Conservation (phyloP, 1,140 invertebrate genomes). For the Protaetia brevitarsis region DNA sequence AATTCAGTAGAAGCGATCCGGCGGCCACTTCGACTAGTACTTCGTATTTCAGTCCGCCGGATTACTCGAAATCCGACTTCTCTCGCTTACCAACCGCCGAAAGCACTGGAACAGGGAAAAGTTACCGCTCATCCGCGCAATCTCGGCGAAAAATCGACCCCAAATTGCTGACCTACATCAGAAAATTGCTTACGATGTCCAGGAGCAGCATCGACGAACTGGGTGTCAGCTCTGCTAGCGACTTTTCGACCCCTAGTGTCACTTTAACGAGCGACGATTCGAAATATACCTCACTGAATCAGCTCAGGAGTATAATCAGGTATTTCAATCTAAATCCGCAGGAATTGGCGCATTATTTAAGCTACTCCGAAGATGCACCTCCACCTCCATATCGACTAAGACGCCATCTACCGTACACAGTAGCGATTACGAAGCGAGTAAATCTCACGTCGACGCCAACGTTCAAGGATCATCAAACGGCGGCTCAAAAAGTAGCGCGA, state of each 20-base stretch:
- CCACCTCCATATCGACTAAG: not conserved
- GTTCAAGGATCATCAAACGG: not conserved
- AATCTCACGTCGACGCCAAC: not conserved
- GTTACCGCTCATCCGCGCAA: not conserved
- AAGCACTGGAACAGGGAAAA: not conserved
- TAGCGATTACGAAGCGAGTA: constrained; percentile 14
- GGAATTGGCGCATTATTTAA: constrained; percentile 25
- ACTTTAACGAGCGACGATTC: constrained; percentile 47
- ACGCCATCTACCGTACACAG: not conserved
- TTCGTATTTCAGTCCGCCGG: constrained; percentile 45
- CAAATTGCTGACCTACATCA: constrained; percentile 50
- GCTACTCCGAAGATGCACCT: not conserved
- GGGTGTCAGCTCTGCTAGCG: constrained; percentile 51
- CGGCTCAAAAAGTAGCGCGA: not conserved
- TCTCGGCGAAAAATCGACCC: constrained; percentile 29
- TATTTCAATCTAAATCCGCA: constrained; percentile 30
- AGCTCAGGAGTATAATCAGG: constrained; percentile 27
- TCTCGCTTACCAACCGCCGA: not conserved
- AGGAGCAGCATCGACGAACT: constrained; percentile 52
- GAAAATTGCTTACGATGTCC: constrained; percentile 53
- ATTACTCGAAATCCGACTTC: constrained; percentile 25
- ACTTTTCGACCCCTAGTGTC: constrained; percentile 53
- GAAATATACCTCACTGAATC: constrained; percentile 35
- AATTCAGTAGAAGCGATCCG: constrained; percentile 36
- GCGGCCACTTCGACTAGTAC: constrained; percentile 36